A percentile compares a stretch with the other conserved stretches of the same genome.
phyloP scores from a whole-genome alignment of 2,797 vertebrate genomes.

The Knipowitschia caucasica region DNA sequence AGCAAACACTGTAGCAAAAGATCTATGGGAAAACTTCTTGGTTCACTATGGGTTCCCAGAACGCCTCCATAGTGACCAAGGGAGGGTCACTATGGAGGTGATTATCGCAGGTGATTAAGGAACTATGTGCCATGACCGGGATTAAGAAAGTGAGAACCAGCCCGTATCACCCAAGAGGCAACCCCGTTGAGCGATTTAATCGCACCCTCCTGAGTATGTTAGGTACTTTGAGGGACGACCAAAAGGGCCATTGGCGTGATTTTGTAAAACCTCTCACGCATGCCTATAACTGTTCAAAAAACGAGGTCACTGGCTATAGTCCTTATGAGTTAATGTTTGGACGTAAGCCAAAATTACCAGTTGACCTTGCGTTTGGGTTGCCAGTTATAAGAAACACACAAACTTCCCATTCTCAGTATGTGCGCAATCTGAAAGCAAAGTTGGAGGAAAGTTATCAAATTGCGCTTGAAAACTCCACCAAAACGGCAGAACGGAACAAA shows the following conservation, averaged over 20 bases:
- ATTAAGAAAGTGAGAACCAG: background rate
- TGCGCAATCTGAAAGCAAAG: background rate
- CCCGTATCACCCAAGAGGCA: too few relatives aligned
- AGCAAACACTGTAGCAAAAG: too few relatives aligned
- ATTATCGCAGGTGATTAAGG: background rate
- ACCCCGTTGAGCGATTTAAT: background rate
- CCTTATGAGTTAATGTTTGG: background rate
- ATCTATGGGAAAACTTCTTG: too few relatives aligned
- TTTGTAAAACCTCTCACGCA: background rate
- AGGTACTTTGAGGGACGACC: background rate
- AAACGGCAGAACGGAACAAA: background rate
- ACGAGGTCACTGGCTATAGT: background rate
- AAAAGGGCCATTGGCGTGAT: background rate
- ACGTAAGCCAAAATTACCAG: too few relatives aligned
- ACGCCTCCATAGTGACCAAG: background rate
- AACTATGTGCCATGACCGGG: background rate
- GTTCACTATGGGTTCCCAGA: too few relatives aligned
- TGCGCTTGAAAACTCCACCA: background rate
- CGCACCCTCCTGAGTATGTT: background rate
- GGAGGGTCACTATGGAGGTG: too few relatives aligned
- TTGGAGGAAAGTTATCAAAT: conserved; percentile 1
- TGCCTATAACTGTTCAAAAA: conserved; percentile 1
- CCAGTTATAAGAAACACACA: too few relatives aligned
- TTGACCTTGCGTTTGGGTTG: too few relatives aligned
- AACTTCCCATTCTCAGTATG: background rate